phyloP scores from a whole-genome alignment of 2,797 vertebrate species.

The Sebastes vulpes region DNA sequence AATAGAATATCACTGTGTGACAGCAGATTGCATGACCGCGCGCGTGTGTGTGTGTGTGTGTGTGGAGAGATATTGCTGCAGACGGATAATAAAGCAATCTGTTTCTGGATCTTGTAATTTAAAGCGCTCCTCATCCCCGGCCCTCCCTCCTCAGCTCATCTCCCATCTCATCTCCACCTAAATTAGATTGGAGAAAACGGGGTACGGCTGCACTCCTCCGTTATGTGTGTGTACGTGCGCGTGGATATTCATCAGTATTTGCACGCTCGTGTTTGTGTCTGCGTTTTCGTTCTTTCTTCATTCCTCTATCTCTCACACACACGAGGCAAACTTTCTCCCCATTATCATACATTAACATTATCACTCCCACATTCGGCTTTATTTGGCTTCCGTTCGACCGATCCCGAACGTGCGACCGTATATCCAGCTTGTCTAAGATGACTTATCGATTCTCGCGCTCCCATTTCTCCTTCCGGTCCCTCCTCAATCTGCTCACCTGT shows the following conservation, averaged over 20 bases:
- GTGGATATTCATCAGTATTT: background rate
- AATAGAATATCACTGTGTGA: constrained; percentile 66
- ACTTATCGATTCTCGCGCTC: constrained; percentile 81
- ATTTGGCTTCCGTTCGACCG: constrained; percentile 53
- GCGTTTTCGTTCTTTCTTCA: constrained; percentile 6
- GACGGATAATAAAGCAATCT: constrained; percentile 84
- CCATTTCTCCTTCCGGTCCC: constrained; percentile 54
- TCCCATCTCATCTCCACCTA: constrained; percentile 81
- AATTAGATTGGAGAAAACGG: constrained; percentile 79
- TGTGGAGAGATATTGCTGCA: constrained; percentile 66
- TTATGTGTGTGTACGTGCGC: background rate
- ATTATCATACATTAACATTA: constrained; percentile 69
- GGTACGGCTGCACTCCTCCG: constrained; percentile 4
- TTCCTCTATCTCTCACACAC: constrained; percentile 17
- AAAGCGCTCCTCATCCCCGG: constrained; percentile 63
- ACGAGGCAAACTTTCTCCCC: constrained; percentile 24
- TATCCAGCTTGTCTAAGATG: constrained; percentile 75
- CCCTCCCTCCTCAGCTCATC: constrained; percentile 68
- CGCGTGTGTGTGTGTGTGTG: constrained; percentile 35
- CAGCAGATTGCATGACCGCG: constrained; percentile 54
- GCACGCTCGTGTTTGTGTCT: constrained; percentile 7
- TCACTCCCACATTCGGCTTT: constrained; percentile 49
- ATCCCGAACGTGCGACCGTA: constrained; percentile 60
- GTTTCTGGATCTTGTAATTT: constrained; percentile 82
- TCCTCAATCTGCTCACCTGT: constrained; percentile 70